Percentiles rank a stretch among this genome's conserved stretches.
These are phyloP conservation scores for Orthonychiurus folsomi DNA, from an alignment of 2,888 invertebrate genomes.

Conservation along the genomic window DNA sequence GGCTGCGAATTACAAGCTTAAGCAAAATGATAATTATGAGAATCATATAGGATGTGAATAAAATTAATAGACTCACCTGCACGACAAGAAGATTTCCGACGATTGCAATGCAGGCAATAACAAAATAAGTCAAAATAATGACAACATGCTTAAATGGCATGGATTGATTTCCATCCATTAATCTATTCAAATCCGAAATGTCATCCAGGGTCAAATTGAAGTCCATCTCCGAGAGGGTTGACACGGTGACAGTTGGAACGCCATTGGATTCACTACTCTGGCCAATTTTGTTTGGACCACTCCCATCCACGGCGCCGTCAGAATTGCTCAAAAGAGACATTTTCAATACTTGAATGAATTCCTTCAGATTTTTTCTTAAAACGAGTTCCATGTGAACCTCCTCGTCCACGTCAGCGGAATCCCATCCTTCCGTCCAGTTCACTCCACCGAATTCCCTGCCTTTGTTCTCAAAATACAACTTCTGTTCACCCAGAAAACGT, in stretches of 20 bases:
- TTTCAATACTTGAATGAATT: conserved; percentile 36
- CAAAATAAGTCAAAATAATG: conserved; percentile 31
- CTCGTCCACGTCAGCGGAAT: not conserved
- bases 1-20: conserved; percentile 47
- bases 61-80: conserved; percentile 24
- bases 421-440: not conserved
- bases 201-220: conserved; percentile 30
- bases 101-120: conserved; percentile 34
- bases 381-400: not conserved
- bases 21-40: too few relatives aligned
- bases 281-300: not conserved
- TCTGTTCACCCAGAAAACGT: not conserved
- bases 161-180: conserved; percentile 20
- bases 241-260: conserved; percentile 6
- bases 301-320: not conserved
- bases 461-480: not conserved
- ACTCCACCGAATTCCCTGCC: not conserved
- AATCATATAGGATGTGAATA: not conserved
- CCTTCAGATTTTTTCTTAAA: conserved; percentile 27
- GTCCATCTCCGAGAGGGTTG: too few relatives aligned
- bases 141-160: conserved; percentile 30
- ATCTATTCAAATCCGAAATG: conserved; percentile 33
- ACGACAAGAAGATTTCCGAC: conserved; percentile 38
- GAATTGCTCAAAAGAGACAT: conserved; percentile 20
- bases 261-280: not conserved